A percentile compares a stretch with the other conserved stretches of the same genome.
phyloP scores from a whole-genome alignment of 2,797 vertebrate species.

The Enteromius viviparus region DNA sequence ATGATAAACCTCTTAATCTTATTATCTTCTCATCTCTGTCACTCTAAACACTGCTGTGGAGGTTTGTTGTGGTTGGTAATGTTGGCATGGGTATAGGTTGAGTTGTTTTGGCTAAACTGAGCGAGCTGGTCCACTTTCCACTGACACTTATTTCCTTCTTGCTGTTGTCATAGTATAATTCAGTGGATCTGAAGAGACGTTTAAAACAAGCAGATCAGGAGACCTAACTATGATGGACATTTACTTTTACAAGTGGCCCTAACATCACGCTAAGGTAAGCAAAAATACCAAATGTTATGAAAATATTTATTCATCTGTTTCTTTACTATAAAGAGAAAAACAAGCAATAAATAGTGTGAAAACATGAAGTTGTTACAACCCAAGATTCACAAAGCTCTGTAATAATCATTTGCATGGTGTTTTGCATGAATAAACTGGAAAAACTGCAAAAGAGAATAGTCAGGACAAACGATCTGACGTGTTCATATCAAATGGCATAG shows the following conservation, averaged over 20 bases:
- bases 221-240: constrained; percentile 43
- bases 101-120: constrained; percentile 14
- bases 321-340: not conserved
- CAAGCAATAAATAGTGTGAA: not conserved
- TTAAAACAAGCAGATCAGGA: constrained; percentile 11
- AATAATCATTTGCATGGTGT: constrained; percentile 33
- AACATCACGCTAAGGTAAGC: constrained; percentile 47
- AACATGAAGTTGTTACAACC: not conserved
- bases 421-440: constrained; percentile 25
- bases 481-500: not conserved
- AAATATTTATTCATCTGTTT: not conserved
- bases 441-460: not conserved
- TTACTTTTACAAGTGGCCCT: constrained; percentile 39
- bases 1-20: constrained; percentile 43
- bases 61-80: constrained; percentile 17
- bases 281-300: not conserved
- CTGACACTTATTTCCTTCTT: constrained; percentile 12
- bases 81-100: not conserved
- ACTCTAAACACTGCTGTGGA: constrained; percentile 12
- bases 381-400: not conserved
- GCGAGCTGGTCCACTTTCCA: not conserved
- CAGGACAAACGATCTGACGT: constrained; percentile 2
- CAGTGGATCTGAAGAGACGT: constrained; percentile 12
- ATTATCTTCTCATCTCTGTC: constrained; percentile 35
- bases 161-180: constrained; percentile 30